Conservation (phyloP, 1,140 invertebrate genomes). For the Caenorhabditis remanei region DNA sequence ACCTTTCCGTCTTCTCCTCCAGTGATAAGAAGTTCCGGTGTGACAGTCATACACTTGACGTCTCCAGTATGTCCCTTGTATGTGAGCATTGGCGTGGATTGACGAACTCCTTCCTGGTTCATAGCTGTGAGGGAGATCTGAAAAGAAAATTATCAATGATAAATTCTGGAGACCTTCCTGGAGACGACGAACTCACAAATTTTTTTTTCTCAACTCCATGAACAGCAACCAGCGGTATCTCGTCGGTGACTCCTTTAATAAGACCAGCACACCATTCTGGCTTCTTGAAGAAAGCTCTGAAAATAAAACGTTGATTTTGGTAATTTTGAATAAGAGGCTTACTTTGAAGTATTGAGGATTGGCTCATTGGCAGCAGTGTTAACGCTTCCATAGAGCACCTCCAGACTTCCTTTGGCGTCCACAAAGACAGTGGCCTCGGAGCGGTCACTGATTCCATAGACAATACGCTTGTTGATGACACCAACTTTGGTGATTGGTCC, state of each 20-base stretch:
- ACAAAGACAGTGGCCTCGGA: background rate
- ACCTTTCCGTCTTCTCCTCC: conserved; percentile 41
- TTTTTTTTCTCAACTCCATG: conserved; percentile 35
- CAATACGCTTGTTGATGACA: conserved; percentile 32
- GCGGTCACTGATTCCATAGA: background rate
- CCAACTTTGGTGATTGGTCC: conserved; percentile 34
- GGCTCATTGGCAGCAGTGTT: background rate
- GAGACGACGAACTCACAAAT: background rate
- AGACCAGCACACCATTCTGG: conserved; percentile 30
- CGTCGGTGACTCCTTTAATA: conserved; percentile 5
- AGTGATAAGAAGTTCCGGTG: background rate
- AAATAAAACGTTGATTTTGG: background rate
- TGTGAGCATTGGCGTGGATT: background rate
- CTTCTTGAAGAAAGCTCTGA: conserved; percentile 31
- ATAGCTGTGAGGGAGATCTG: conserved; percentile 9
- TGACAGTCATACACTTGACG: conserved; percentile 14
- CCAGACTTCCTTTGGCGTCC: background rate
- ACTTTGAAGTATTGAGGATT: background rate
- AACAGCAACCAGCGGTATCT: background rate
- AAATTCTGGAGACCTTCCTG: background rate
- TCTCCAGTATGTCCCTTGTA: conserved; percentile 25
- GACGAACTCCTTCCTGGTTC: conserved; percentile 18
- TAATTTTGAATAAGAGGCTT: background rate
- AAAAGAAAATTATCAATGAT: background rate
- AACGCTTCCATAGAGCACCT: conserved; percentile 24